Evolutionary conservation across 2,797 vertebrate genomes (phyloP), one percentile per base, ranked within the genome.

Genomic region (Sebastiscus albofasciatus): DNA sequence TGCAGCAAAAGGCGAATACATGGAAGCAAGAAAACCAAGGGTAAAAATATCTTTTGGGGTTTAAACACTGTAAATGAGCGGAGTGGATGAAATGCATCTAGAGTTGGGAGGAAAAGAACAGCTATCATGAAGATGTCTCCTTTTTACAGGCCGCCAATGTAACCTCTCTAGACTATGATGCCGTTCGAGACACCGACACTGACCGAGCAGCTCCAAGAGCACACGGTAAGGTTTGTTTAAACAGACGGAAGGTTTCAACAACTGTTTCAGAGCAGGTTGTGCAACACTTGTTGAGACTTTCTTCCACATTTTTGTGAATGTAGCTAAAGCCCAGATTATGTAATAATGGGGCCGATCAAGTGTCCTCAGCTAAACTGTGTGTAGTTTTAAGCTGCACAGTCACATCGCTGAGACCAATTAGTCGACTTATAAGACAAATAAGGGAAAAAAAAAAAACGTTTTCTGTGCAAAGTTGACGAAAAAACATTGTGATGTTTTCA

Each of bases 1-100:
- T 92, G 93, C 96, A 85, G 91, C 81, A 54, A 84, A 84, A 67
- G 64, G 79, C 56, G 78, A 83, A 88, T 81, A 85, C 83, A 68
- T 93, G 90, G 94, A 96, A 76, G 86, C 83, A 68, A 94, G 72
- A 90, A 94, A 92, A 81, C 68, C 89, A 70, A 91, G 86, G 91
- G 93, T 94, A 94, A 87, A 46, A 62, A 20, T 14, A 55, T 58
- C 7, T 72, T 56, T 74, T 65, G 46, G 66, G 10, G 34, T 76
- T 84, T 34, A 18, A 27, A 70, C 2, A 58, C 11, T 31, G 8
- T 60, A 26, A 68, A 64, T 70, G 13, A 64, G 16, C 4, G 1
- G 5, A 49, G 36, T 60, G 29, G 31, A 75, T 8, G 55, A 72
- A 60, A 66, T 64, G 58, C 60, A 68, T 80, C 27, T 29, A 7